Percentiles rank a stretch among this genome's conserved stretches.
Conservation (phyloP, 2,888 invertebrate species). For the Xylota sylvarum region DNA sequence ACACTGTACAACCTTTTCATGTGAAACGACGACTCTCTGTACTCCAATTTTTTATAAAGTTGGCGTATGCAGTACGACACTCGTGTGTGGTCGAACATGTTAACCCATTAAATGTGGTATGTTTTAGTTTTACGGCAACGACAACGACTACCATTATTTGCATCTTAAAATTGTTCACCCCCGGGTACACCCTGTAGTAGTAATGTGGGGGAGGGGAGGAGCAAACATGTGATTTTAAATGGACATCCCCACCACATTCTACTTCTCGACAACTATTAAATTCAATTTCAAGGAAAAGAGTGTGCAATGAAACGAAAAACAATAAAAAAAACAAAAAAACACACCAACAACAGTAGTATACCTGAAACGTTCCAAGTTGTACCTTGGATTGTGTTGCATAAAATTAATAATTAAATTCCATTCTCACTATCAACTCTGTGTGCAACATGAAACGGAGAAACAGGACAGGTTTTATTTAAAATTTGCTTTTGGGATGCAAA, state of each 20-base stretch:
- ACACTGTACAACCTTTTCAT: slow-evolving; percentile 29
- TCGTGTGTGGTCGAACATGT: slow-evolving; percentile 57
- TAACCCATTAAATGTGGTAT: slow-evolving; percentile 45
- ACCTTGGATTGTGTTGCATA: slow-evolving; percentile 69
- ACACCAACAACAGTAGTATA: slow-evolving; percentile 31
- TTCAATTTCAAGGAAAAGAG: slow-evolving; percentile 58
- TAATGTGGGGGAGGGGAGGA: neutral
- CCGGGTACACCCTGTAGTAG: slow-evolving; percentile 77
- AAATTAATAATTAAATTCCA: slow-evolving; percentile 76
- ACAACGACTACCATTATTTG: slow-evolving; percentile 59
- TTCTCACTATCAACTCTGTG: slow-evolving; percentile 69
- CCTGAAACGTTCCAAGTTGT: slow-evolving; percentile 37
- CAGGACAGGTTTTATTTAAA: slow-evolving; percentile 62
- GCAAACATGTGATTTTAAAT: slow-evolving; percentile 41
- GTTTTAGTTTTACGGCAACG: slow-evolving; percentile 53
- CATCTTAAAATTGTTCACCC: slow-evolving; percentile 51
- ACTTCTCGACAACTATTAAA: slow-evolving; percentile 46
- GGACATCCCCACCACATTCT: neutral
- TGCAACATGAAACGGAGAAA: slow-evolving; percentile 42
- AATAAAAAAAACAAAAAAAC: slow-evolving; percentile 36
- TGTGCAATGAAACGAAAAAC: slow-evolving; percentile 51
- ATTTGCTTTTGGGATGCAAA: slow-evolving; percentile 67
- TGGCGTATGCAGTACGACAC: neutral
- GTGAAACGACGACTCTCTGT: neutral
- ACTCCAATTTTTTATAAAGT: slow-evolving; percentile 23